Conservation (phyloP, 2,888 invertebrate species). For the Drosophila sordidapex region DNA sequence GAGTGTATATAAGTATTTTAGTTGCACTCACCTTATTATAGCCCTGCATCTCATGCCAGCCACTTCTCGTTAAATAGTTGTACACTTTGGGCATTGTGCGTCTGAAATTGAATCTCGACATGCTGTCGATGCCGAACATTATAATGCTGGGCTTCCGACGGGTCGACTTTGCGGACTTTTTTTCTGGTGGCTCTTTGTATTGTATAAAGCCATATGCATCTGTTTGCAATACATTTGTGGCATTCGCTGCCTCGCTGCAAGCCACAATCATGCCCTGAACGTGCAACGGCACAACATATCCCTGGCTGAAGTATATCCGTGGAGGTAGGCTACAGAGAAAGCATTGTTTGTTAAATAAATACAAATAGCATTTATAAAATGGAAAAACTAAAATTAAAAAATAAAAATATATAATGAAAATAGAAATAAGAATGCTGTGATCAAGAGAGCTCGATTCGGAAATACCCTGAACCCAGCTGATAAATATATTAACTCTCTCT, state of each 20-base stretch:
- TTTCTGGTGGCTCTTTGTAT: slow-evolving; percentile 5
- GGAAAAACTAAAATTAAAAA: no score
- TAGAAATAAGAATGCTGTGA: no score
- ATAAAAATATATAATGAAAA: no score
- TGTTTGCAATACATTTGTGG: slow-evolving; percentile 51
- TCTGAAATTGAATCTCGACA: slow-evolving; percentile 91
- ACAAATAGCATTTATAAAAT: no score
- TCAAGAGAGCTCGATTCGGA: no score
- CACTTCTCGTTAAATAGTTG: slow-evolving; percentile 87
- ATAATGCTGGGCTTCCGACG: slow-evolving; percentile 83
- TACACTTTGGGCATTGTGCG: slow-evolving; percentile 90
- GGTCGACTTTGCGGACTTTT: not conserved
- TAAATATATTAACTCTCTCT: no score
- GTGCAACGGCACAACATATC: slow-evolving; percentile 59
- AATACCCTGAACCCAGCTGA: no score
- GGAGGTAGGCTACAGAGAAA: slow-evolving; percentile 27
- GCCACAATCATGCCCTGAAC: slow-evolving; percentile 58
- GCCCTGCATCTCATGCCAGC: slow-evolving; percentile 90
- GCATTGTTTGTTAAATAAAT: not conserved
- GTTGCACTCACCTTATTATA: slow-evolving; percentile 87
- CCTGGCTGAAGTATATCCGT: slow-evolving; percentile 56
- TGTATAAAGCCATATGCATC: slow-evolving; percentile 59
- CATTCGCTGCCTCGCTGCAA: slow-evolving; percentile 51
- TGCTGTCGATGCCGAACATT: slow-evolving; percentile 93
- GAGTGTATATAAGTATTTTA: not conserved